Base-by-base conservation (phyloP, 2,888 invertebrate genomes). In the Platycnemis pennipes region DNA sequence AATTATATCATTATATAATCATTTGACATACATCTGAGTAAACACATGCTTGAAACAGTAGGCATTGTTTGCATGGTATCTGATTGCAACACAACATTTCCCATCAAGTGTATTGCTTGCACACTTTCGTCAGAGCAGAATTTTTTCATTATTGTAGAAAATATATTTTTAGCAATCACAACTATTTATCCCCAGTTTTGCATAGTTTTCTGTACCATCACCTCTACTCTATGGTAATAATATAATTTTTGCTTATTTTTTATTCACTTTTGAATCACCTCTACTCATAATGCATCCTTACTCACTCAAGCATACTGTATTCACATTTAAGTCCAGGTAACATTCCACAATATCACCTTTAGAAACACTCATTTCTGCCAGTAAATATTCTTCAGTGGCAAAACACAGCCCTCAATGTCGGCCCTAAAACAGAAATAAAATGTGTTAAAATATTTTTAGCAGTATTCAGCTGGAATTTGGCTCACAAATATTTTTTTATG, bases 1-100 rank as follows among this genome's bases (percentile, higher is more conserved):
- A n/a, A n/a, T n/a, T n/a, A n/a, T n/a, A n/a, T n/a, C n/a, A 77
- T 77, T 77, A 31, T 77, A 31, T 77, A 77, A n/a, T 16, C 16
- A 77, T 37, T 11, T 77, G 7, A 77, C 37, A 31, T 37, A 77
- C 44, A 63, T 69, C 44, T 42, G 44, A 45, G 44, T 63, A n/a
- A 16, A 77, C 91, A 63, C 42, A 19, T 91, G 44, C 63, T 69
- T 91, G 44, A 56, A 63, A 13, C 26, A 45, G 63, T 69, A 91
- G 91, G 44, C 63, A 91, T 91, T 91, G 63, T 63, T 63, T 91
- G 91, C 91, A 91, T 91, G 91, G n/a, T n/a, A 63, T 13, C 63
- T 16, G n/a, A 87, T 26, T 7, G 45, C 26, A 13, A 31, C 87
- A 56, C 42, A 26, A 44, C 63, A 91, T 44, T 42, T 31, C 37